Evolutionary conservation across 2,797 vertebrate species (phyloP), one percentile per base, ranked within the genome.

Genomic region (Dermochelys coriacea): DNA sequence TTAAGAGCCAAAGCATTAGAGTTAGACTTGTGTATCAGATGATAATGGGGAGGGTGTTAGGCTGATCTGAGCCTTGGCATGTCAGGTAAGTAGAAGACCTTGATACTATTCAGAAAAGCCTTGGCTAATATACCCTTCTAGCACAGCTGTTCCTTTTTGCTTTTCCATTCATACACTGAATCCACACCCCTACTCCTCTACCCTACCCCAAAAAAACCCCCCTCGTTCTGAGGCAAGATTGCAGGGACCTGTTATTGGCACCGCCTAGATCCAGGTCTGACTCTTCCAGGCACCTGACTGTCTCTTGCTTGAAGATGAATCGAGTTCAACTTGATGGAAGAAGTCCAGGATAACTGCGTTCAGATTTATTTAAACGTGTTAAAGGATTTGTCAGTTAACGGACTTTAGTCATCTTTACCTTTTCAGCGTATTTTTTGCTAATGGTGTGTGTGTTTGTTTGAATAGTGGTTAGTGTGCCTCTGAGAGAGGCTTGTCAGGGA

Each of bases 61-160:
- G 3, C 21, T 83, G 51, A 27, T 83, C 18, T 50, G 1, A 0
- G 0, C 31, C 25, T 37, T 37, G 74, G 10, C 4, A 1, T 29
- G 34, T 34, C 50, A 23, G 51, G 15, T 4, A 8, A 0, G 0
- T 27, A 10, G 79, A 88, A 41, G 6, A 71, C 31, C 0, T 64
- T 14, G n/a, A 29, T 14, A 31, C 25, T 49, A 12, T 49, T 49
- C 74, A 1, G 3, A 8, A 85, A 64, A 34, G 1, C 34, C 25
- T 6, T 37, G 75, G 3, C n/a, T 3, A 1, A 2, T 45, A 49
- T 9, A 10, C 15, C 6, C 51, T 0, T 6, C 3, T 47, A 47
- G 31, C 47, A 1, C 23, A 0, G 3, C 45, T 31, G 50, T 51
- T 23, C n/a, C 55, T 57, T 79, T 49, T 0, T 0, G 1, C 29